Evolutionary conservation across 2,888 invertebrate genomes (phyloP), one percentile per base, ranked within the genome.

Genomic region (Platycheirus albimanus): DNA sequence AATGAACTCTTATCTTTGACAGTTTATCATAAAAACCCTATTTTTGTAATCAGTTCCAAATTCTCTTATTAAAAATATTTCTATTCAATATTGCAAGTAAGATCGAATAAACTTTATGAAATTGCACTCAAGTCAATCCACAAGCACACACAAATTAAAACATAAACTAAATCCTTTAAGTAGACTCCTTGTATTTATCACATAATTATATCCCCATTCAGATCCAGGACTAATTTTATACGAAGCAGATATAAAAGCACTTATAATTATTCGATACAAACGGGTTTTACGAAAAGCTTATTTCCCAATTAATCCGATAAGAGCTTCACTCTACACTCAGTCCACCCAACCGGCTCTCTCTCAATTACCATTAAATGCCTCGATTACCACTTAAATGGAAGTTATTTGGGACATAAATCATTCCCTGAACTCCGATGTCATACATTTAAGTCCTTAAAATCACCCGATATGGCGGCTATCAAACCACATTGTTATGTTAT

Each of bases 341-440:
- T n/a, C n/a, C n/a, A 41, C 20, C 51, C 36, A 49, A 49, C 52
- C 54, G 45, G 20, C 43, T 61, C 13, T 45, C 28, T 47, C 19
- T 47, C 61, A 69, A 76, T 76, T 76, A 76, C 58, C 33, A 52
- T 61, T 69, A 76, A 61, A 63, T 30, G 43, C 38, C 24, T 45
- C 69, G 52, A 69, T 69, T 69, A 15, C 58, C 61, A 61, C 52
- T 69, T 15, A 36, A 45, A 63, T 52, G 0, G 19, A 19, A 8
- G 15, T 49, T 38, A 61, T 61, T n/a, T 11, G 30, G 41, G 43
- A 11, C 51, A 58, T 70, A 72, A 64, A 58, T 70, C 58, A 70
- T n/a, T n/a, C 17, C 24, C 15, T 6, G 24, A 10, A 24, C 33
- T 24, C 30, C 43, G 20, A 69, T 56, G 54, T 38, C 36, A 54